Evolutionary conservation across 1,140 invertebrate genomes (phyloP).

Genomic region (Drosophila sp.): DNA sequence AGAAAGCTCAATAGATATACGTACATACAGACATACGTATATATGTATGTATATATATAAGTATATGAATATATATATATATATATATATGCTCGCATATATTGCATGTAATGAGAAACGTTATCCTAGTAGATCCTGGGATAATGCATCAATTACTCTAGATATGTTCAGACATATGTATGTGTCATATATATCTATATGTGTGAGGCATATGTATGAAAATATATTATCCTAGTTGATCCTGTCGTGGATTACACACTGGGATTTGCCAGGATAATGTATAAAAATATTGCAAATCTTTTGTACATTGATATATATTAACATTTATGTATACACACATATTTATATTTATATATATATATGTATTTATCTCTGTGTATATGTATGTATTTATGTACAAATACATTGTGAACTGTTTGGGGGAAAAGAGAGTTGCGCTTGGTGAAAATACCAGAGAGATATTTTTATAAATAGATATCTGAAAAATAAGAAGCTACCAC

Average conservation of each 20-base stretch:
- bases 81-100: background rate
- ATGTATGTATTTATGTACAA: slow-evolving; percentile 2
- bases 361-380: background rate
- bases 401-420: slow-evolving; percentile 26
- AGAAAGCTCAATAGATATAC: slow-evolving; percentile 47
- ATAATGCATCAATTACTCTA: background rate
- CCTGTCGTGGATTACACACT: slow-evolving; percentile 44
- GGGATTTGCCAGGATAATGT: slow-evolving; percentile 38
- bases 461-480: slow-evolving; percentile 73
- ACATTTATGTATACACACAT: background rate
- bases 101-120: background rate
- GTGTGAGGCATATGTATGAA: slow-evolving; percentile 22
- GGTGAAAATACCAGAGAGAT: slow-evolving; percentile 13
- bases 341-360: background rate
- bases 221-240: slow-evolving; percentile 58
- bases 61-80: slow-evolving; percentile 33
- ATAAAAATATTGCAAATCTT: background rate
- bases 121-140: background rate
- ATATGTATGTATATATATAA: background rate
- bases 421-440: slow-evolving; percentile 44
- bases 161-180: slow-evolving; percentile 5
- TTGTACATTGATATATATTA: background rate
- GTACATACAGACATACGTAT: slow-evolving; percentile 38
- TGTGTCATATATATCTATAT: slow-evolving; percentile 13
- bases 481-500: slow-evolving; percentile 81